These are phyloP conservation scores for Apolygus lucorum DNA, from an alignment of 1,140 invertebrate genomes.

Conservation along the genomic window DNA sequence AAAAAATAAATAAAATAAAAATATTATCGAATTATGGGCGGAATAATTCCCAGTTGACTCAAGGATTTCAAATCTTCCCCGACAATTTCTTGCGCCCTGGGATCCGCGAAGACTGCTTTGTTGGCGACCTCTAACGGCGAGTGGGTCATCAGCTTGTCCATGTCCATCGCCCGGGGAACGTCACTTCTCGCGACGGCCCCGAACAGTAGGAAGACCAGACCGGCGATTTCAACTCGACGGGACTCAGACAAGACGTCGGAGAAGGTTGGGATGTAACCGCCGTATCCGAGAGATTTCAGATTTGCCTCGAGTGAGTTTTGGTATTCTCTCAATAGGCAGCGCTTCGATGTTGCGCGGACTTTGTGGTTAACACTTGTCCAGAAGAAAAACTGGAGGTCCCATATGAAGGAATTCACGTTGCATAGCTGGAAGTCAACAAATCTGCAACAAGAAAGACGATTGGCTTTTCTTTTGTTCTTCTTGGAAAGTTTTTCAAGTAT, in stretches of 20 bases:
- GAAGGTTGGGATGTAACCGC: neutral
- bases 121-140: neutral
- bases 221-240: neutral
- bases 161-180: neutral
- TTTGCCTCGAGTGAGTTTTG: neutral
- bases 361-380: neutral
- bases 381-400: neutral
- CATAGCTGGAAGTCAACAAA: neutral
- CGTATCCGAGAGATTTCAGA: neutral
- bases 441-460: neutral
- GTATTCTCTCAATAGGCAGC: neutral
- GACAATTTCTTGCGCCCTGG: neutral
- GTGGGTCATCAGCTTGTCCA: neutral
- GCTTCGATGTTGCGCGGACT: neutral
- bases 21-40: too few species aligned
- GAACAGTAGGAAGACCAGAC: neutral
- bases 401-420: neutral
- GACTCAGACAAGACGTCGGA: neutral
- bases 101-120: neutral
- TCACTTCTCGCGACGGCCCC: neutral
- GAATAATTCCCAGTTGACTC: neutral
- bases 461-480: too few species aligned
- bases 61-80: neutral
- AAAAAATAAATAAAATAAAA: too few species aligned
- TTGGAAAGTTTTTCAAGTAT: too few species aligned